Percentiles rank a stretch among this genome's conserved stretches.
Evolutionary conservation across 2,888 invertebrate species (phyloP).

Genomic region (Euproctis similis): DNA sequence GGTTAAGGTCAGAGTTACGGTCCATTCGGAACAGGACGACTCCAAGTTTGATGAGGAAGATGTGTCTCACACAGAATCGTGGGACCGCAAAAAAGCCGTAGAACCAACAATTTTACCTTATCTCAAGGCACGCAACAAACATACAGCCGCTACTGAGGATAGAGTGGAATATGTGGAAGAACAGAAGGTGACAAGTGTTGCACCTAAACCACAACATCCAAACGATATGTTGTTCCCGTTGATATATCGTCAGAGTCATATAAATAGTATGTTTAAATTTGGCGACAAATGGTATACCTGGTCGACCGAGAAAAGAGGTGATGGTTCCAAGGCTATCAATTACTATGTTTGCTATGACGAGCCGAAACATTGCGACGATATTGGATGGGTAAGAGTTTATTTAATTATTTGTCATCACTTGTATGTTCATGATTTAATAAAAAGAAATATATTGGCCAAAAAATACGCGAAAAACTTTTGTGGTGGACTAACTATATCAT

Average conservation of each 20-base stretch:
- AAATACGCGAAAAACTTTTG: too few species aligned
- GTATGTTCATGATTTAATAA: too few species aligned
- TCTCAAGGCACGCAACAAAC: constrained; percentile 32
- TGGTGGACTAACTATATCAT: too few species aligned
- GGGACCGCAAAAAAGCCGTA: constrained; percentile 33
- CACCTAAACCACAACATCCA: constrained; percentile 44
- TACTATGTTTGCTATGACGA: constrained; percentile 66
- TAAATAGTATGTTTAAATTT: constrained; percentile 67
- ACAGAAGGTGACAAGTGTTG: constrained; percentile 41
- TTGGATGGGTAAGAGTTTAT: constrained; percentile 60
- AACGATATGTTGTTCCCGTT: constrained; percentile 63
- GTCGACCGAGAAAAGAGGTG: constrained; percentile 54
- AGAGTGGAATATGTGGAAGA: constrained; percentile 39
- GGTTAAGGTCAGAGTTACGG: constrained; percentile 61
- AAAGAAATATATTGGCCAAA: too few species aligned
- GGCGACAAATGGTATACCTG: constrained; percentile 69
- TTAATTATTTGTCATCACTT: too few species aligned
- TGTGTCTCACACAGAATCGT: constrained; percentile 28
- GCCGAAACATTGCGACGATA: constrained; percentile 62
- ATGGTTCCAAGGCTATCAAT: constrained; percentile 53
- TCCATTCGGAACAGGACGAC: constrained; percentile 60
- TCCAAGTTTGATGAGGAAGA: constrained; percentile 52
- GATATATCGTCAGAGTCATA: constrained; percentile 57
- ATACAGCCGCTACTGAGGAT: constrained; percentile 19
- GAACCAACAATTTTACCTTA: constrained; percentile 44